Conservation (phyloP, 2,888 invertebrate species). For the Temnothorax unifasciatus region DNA sequence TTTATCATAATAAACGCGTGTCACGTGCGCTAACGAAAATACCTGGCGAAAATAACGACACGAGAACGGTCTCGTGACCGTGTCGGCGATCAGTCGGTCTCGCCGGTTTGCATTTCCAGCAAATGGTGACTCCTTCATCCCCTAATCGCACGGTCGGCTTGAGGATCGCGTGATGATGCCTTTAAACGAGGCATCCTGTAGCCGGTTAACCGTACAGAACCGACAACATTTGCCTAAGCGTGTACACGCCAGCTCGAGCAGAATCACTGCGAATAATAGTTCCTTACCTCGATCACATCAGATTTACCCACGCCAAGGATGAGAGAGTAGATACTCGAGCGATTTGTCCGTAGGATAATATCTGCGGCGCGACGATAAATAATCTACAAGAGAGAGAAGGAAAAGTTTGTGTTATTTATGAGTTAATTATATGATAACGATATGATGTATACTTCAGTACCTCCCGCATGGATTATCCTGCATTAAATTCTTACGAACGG, state of each 20-base stretch:
- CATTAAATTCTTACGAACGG: constrained; percentile 8
- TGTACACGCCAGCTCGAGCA: constrained; percentile 55
- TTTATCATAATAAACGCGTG: neutral
- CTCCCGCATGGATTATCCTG: neutral
- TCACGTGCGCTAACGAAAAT: constrained; percentile 26
- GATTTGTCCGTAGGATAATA: constrained; percentile 19
- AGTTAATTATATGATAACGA: constrained; percentile 16
- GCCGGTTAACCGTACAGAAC: constrained; percentile 79
- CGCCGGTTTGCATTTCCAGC: constrained; percentile 20
- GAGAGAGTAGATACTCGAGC: constrained; percentile 30
- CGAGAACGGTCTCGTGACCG: constrained; percentile 37
- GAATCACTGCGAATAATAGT: constrained; percentile 51
- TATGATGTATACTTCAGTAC: neutral
- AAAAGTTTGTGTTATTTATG: constrained; percentile 19
- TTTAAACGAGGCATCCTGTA: constrained; percentile 71
- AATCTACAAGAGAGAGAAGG: constrained; percentile 33
- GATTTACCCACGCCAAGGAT: constrained; percentile 33
- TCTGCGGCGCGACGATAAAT: constrained; percentile 21
- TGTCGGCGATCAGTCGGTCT: constrained; percentile 24
- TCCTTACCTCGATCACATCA: constrained; percentile 32
- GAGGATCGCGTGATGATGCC: constrained; percentile 77
- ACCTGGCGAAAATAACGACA: constrained; percentile 3
- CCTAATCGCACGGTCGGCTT: constrained; percentile 73
- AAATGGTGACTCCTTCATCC: constrained; percentile 62
- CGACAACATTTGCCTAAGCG: constrained; percentile 79